Conservation (phyloP, 2,888 invertebrate genomes). For the Ethmia dodecea region DNA sequence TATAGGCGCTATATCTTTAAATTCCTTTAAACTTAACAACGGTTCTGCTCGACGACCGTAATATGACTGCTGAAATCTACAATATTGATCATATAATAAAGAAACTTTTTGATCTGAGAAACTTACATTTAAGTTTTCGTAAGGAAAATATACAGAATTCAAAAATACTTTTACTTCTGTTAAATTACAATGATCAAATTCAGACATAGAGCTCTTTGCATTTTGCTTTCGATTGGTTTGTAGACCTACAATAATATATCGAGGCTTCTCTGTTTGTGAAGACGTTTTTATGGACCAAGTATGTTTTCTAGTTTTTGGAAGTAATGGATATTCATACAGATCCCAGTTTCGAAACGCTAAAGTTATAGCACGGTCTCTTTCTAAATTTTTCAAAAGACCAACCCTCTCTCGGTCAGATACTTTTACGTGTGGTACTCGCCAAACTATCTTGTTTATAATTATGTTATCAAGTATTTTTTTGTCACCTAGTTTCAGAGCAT, state of each 20-base stretch:
- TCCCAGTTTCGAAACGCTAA: constrained; percentile 38
- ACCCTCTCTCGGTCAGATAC: constrained; percentile 9
- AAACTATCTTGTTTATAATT: constrained; percentile 14
- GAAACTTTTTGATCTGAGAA: constrained; percentile 2
- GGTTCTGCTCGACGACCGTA: constrained; percentile 10
- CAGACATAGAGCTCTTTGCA: constrained; percentile 17
- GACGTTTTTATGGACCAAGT: constrained; percentile 25
- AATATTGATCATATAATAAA: constrained; percentile 11
- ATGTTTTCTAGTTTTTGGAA: constrained; percentile 18
- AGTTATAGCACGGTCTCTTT: constrained; percentile 19
- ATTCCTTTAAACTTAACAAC: constrained; percentile 13
- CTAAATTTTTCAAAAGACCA: constrained; percentile 24
- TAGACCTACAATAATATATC: constrained; percentile 39
- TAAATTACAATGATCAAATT: constrained; percentile 5
- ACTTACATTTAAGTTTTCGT: constrained; percentile 7
- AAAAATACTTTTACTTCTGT: constrained; percentile 8
- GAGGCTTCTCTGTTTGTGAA: constrained; percentile 33
- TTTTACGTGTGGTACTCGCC: constrained; percentile 1
- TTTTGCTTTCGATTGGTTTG: constrained; percentile 21
- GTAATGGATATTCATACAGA: constrained; percentile 28
- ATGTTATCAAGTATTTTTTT: constrained; percentile 13
- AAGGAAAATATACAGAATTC: constrained; percentile 11
- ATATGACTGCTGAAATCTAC: constrained; percentile 13
- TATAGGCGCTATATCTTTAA: constrained; percentile 23
- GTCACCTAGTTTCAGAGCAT: constrained; percentile 14